Conservation (phyloP, 92 coral and sea anemone species). For the Parazoanthus swiftii region DNA sequence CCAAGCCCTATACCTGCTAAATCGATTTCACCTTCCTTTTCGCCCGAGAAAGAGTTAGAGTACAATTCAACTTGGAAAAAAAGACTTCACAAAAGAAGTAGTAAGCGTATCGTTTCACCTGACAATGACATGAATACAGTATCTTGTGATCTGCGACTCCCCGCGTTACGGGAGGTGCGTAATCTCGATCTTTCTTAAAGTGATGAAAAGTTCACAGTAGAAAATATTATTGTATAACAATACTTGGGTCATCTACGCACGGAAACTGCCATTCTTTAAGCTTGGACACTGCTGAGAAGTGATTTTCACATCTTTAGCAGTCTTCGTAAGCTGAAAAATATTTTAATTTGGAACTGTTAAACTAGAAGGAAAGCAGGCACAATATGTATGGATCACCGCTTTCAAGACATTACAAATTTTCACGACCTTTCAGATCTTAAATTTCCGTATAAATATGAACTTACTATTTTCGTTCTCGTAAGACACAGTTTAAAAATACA, state of each 20-base stretch:
- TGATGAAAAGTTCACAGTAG: neutral
- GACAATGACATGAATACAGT: slow-evolving; percentile 30
- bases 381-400: neutral
- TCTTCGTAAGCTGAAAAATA: neutral
- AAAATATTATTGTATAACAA: neutral
- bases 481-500: neutral
- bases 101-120: slow-evolving; percentile 26
- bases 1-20: slow-evolving; percentile 28
- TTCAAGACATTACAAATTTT: neutral
- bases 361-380: neutral
- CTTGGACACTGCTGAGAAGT: slow-evolving; percentile 1
- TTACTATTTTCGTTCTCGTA: neutral
- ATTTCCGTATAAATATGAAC: neutral
- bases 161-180: slow-evolving; percentile 42
- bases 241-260: neutral
- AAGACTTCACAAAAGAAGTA: slow-evolving; percentile 40
- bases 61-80: slow-evolving; percentile 34
- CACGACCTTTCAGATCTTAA: neutral
- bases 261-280: neutral
- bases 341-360: neutral
- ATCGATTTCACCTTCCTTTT: slow-evolving; percentile 7
- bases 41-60: slow-evolving; percentile 7
- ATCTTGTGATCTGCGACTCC: slow-evolving; percentile 35
- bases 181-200: slow-evolving; percentile 13
- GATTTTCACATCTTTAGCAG: slow-evolving; percentile 24